Evolutionary conservation across 2,113 vertebrate genomes (phyloP).

Genomic region (Chascanopsetta lugubris): DNA sequence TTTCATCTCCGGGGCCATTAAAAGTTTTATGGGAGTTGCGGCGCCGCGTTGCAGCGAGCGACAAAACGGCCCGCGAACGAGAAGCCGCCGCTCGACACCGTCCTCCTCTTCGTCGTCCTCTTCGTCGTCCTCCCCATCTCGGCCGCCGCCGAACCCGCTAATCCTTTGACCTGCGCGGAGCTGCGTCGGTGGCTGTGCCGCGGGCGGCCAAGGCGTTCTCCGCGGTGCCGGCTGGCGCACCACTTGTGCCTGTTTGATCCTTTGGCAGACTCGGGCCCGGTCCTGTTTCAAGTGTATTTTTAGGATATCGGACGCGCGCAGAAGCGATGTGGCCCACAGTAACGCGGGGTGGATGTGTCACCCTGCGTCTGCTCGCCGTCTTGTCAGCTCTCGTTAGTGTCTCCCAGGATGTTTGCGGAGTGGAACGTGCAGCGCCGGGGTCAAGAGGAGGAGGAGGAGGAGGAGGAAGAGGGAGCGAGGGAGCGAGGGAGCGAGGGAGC

Average conservation of each 20-base stretch:
- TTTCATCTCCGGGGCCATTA: slow-evolving; percentile 12
- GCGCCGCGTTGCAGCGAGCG: background rate
- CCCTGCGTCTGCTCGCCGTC: slow-evolving; percentile 39
- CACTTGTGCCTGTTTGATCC: slow-evolving; percentile 74
- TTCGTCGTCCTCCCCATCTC: slow-evolving; percentile 54
- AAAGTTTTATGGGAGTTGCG: background rate
- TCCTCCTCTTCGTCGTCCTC: slow-evolving; percentile 22
- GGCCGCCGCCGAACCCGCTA: slow-evolving; percentile 53
- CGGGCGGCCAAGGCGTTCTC: slow-evolving; percentile 68
- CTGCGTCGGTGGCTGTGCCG: slow-evolving; percentile 54
- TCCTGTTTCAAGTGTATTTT: slow-evolving; percentile 68
- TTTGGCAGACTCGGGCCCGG: slow-evolving; percentile 65
- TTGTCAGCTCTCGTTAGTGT: slow-evolving; percentile 54
- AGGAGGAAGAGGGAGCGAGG: no score
- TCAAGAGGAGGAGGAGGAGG: slow-evolving; percentile 11
- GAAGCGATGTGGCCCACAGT: slow-evolving; percentile 55
- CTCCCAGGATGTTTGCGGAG: slow-evolving; percentile 28
- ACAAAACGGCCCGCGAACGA: slow-evolving; percentile 29
- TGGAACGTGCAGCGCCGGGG: slow-evolving; percentile 16
- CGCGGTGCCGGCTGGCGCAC: slow-evolving; percentile 70
- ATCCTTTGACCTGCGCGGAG: slow-evolving; percentile 58
- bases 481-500: no score
- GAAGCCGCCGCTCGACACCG: slow-evolving; percentile 29
- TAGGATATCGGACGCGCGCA: slow-evolving; percentile 54
- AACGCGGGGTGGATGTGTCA: slow-evolving; percentile 57